Conservation (phyloP, 2,888 invertebrate species). For the Drosophila yooni region DNA sequence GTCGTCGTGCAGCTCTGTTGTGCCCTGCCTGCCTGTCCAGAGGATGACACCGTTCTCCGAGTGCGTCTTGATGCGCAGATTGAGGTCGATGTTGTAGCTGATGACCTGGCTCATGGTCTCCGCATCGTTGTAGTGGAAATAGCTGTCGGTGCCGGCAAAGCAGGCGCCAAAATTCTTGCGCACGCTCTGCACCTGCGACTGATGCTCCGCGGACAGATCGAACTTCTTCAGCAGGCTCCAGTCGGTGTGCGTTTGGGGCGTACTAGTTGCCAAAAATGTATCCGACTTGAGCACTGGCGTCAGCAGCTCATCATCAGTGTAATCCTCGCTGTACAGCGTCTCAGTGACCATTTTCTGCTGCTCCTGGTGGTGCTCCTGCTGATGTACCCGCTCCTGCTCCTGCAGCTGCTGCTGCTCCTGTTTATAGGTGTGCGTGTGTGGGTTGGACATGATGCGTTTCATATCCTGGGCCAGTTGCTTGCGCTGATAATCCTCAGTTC, state of each 20-base stretch:
- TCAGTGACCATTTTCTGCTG: constrained; percentile 7
- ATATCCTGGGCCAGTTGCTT: constrained; percentile 84
- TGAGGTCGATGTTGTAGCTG: constrained; percentile 94
- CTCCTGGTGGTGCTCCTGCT: background rate
- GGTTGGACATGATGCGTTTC: constrained; percentile 85
- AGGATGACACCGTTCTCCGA: constrained; percentile 91
- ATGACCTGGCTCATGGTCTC: constrained; percentile 94
- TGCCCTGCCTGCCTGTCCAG: constrained; percentile 91
- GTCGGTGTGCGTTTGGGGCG: constrained; percentile 80
- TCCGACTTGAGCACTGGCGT: constrained; percentile 59
- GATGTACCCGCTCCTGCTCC: constrained; percentile 15
- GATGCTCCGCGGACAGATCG: constrained; percentile 78
- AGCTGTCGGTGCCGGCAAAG: constrained; percentile 93
- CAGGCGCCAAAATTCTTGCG: constrained; percentile 87
- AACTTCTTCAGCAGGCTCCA: constrained; percentile 82
- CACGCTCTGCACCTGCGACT: constrained; percentile 74
- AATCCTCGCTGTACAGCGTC: constrained; percentile 52
- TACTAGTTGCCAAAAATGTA: constrained; percentile 31
- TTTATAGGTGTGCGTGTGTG: constrained; percentile 43
- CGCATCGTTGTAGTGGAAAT: constrained; percentile 94
- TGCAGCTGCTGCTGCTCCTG: constrained; percentile 7
- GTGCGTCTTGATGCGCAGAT: constrained; percentile 92
- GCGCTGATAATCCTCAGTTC: constrained; percentile 82
- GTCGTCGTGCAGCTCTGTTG: constrained; percentile 87
- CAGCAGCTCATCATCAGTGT: constrained; percentile 64